Base-by-base conservation (phyloP, 2,888 invertebrate species). In the Hemistola chrysoprasaria region DNA sequence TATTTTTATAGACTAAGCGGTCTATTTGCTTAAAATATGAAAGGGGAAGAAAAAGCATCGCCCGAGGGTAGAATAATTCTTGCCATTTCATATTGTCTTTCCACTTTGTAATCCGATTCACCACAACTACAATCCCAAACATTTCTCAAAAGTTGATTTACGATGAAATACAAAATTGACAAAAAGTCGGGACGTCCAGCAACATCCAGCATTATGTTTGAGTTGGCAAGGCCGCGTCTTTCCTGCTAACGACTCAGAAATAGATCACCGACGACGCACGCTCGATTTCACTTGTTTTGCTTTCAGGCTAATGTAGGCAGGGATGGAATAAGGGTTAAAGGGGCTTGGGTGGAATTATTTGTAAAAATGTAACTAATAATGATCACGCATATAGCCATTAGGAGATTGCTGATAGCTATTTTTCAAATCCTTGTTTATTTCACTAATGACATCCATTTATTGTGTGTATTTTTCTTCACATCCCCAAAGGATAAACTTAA, bases 211-310 rank as follows among this genome's bases (percentile, higher is more conserved):
- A 32, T 33, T 53, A 68, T 71, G 67, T 76, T 69, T 56, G 53
- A 56, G 59, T 64, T 69, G 68, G 71, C 80, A 77, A 78, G 71
- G 71, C 55, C 68, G 47, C 47, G 44, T 50, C 59, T 62, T 62
- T 56, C 59, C 59, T 56, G 49, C 56, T 59, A 51, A 58, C 53
- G 40, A 53, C 23, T 2, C 67, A 53, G 65, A 79, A 81, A 81
- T 81, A 79, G 78, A 71, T 50, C 55, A 43, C 21, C 42, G 44
- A 53, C 53, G 53, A 47, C 47, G 49, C 36, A 37, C 47, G 51
- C 50, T 50, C 52, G 37, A 51, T 62, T 68, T 67, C 62, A 42
- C 53, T 65, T 60, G 41, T 48, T 40, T 47, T 27, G 26, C 22
- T 42, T 34, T 33, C 41, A 33, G 47, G 59, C 50, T 59, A 52